Evolutionary conservation across 2,113 vertebrate genomes (phyloP).

Genomic region (Ceyx melanurus): DNA sequence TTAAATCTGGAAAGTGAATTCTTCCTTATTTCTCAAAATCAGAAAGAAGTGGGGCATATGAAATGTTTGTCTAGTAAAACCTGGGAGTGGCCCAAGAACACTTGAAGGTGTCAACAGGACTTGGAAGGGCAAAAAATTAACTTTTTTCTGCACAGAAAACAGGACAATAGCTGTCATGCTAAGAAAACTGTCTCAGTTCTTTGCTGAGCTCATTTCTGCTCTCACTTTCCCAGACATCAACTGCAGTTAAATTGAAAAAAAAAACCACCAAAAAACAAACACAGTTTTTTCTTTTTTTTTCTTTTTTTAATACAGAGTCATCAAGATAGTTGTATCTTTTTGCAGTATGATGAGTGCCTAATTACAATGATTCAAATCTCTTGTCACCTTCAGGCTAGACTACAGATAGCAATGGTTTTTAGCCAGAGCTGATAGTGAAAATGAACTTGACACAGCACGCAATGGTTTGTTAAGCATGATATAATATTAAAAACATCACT

Average conservation of each 20-base stretch:
- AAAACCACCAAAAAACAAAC: not conserved
- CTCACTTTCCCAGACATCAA: not conserved
- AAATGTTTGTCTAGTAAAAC: not conserved
- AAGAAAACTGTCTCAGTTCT: not conserved
- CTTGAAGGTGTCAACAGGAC: slow-evolving; percentile 1
- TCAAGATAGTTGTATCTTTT: slow-evolving; percentile 51
- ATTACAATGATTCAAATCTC: slow-evolving; percentile 65
- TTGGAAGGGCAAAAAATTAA: not conserved
- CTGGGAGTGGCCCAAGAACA: not conserved
- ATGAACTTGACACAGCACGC: slow-evolving; percentile 59
- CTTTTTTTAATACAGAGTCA: not conserved
- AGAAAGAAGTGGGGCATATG: not conserved
- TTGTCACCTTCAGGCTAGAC: slow-evolving; percentile 68
- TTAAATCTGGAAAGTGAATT: not conserved
- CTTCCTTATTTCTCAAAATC: not conserved
- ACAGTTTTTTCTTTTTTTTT: not conserved
- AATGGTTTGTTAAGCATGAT: slow-evolving; percentile 58
- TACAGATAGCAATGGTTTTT: slow-evolving; percentile 51
- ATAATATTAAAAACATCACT: slow-evolving; percentile 49
- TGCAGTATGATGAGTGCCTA: slow-evolving; percentile 57
- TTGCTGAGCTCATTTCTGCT: not conserved
- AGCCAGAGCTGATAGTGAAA: slow-evolving; percentile 48
- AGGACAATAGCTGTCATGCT: not conserved
- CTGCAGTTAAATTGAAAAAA: not conserved
- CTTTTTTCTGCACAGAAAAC: not conserved